Base-by-base conservation (phyloP, 2,113 vertebrate species). In the Galbula dea region DNA sequence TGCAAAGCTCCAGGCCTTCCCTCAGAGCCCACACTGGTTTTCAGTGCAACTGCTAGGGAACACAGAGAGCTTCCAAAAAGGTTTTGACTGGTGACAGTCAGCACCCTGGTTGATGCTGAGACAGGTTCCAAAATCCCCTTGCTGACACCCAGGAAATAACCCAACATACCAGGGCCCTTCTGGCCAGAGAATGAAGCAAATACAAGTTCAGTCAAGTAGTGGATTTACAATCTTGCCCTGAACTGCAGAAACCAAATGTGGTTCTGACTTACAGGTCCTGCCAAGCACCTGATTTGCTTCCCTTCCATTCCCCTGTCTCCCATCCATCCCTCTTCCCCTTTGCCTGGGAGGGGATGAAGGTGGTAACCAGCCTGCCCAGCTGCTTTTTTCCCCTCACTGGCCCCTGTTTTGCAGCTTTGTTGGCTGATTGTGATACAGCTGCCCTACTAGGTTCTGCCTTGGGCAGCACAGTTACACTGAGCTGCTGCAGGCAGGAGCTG, bases 401-500 rank as follows among this genome's bases (percentile, higher is more conserved):
- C 14, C 19, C 26, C 24, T 5, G 11, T 14, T 81, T 18, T 27
- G 21, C 26, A 12, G 20, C 23, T 7, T 3, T 9, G 9, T 32
- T 26, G 9, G 23, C 18, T 36, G 6, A 32, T 62, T 36, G 57
- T 11, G 63, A 48, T 7, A 11, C 18, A n/a, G 46, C 3, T 72
- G 41, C 29, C 63, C 39, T 10, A 4, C 4, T 2, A 10, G 62
- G 23, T 72, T 20, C 41, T 68, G 66, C 57, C 45, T n/a, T 15
- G 39, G 72, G 37, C 81, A 5, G 39, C 23, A 52, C 46, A n/a
- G n/a, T 11, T 45, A 17, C 10, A 6, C 21, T 2, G 26, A 62
- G 83, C 39, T 49, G 57, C 82, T 46, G 58, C 4, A 2, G 91
- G 91, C 86, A 90, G 86, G 63, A 95, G 76, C 4, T 52, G 80